Evolutionary conservation across 2,797 vertebrate genomes (phyloP), one percentile per base, ranked within the genome.

Genomic region (Scleropages formosus): DNA sequence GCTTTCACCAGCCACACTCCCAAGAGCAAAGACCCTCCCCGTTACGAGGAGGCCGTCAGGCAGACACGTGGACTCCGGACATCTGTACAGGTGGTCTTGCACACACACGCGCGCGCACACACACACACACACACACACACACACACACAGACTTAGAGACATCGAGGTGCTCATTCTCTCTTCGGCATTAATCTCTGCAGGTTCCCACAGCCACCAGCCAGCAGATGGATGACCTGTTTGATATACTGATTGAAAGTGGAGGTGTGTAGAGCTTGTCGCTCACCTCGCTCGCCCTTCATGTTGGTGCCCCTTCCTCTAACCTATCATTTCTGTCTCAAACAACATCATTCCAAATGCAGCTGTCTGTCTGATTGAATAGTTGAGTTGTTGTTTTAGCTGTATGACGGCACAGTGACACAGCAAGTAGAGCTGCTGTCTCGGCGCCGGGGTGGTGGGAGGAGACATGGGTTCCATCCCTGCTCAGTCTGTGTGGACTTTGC

Each of bases 211-310:
- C 88, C 1, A 93, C 94, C 39, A 98, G 97, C 84, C 97, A 99
- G 87, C 95, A 98, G 86, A 99, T 99, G 97, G 97, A 98, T 0
- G 97, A 99, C 82, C 92, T 99, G 81, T 99, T 99, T 80, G 97
- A 98, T 70, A 94, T 99, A 84, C 90, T 99, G 84, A 98, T 99
- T 63, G 96, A 98, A 84, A 99, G 95, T 0, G 97, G 97, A 87
- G 97, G 97, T 98, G 89, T 89, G 88, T 69, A 77, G 78, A 56
- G 58, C 75, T 24, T 31, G 26, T 62, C 59, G 15, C 47, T 22
- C 47, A 49, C 7, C 8, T 16, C 15, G 15, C 59, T 4, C 10
- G 18, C 44, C 46, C 12, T 22, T 4, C 67, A 20, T 9, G 26
- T n/a, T 12, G 15, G 27, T 66, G 58, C 74, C 13, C 26, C 13